Evolutionary conservation across 2,888 invertebrate genomes (phyloP).

Genomic region (Chloroclystis v-ata): DNA sequence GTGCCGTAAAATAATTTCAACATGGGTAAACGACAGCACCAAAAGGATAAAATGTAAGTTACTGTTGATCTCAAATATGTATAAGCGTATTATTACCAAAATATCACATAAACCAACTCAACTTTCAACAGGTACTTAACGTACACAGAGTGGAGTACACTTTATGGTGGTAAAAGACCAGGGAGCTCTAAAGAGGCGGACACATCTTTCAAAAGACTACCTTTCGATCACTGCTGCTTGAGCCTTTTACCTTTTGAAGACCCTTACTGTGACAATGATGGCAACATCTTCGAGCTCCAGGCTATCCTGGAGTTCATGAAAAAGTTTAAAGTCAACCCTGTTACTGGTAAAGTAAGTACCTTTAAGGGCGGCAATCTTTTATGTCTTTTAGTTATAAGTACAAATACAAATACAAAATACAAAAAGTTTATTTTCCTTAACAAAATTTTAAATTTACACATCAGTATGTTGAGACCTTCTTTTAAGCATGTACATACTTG

Average conservation of each 20-base stretch:
- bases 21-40: slow-evolving; percentile 96
- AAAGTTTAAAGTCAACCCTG: slow-evolving; percentile 95
- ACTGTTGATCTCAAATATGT: too few relatives aligned
- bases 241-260: slow-evolving; percentile 94
- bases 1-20: slow-evolving; percentile 43
- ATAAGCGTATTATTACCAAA: too few relatives aligned
- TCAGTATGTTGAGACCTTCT: too few relatives aligned
- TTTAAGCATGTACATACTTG: too few relatives aligned
- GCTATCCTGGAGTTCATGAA: slow-evolving; percentile 91
- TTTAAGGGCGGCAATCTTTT: too few relatives aligned
- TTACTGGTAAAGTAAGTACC: slow-evolving; percentile 89
- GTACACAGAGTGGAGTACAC: slow-evolving; percentile 91
- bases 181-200: slow-evolving; percentile 84
- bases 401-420: too few relatives aligned
- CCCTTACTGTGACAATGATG: slow-evolving; percentile 93
- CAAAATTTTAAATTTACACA: too few relatives aligned
- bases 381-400: too few relatives aligned
- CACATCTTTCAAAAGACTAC: slow-evolving; percentile 91
- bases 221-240: slow-evolving; percentile 94
- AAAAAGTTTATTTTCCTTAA: too few relatives aligned
- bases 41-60: slow-evolving; percentile 93
- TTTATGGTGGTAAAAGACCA: slow-evolving; percentile 92
- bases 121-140: slow-evolving; percentile 83
- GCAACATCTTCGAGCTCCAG: slow-evolving; percentile 95
- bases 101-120: not conserved